Conservation (phyloP, 2,888 invertebrate species). For the Drosophila silvestris region DNA sequence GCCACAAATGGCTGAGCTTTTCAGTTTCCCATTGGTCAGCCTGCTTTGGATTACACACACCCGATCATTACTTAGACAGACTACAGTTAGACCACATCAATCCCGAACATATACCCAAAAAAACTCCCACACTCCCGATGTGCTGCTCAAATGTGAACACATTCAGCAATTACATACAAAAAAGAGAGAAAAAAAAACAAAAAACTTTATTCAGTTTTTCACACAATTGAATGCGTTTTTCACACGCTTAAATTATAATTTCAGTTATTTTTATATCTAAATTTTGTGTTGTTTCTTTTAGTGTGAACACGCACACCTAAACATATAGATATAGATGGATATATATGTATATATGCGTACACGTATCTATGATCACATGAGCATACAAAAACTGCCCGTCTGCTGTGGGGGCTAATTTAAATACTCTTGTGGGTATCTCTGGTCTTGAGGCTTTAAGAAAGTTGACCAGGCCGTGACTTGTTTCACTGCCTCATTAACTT, state of each 20-base stretch:
- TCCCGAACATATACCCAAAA: slow-evolving; percentile 35
- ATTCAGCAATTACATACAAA: slow-evolving; percentile 63
- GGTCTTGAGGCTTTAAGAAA: slow-evolving; percentile 67
- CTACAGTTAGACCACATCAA: slow-evolving; percentile 66
- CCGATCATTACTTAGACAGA: slow-evolving; percentile 54
- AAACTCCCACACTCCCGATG: slow-evolving; percentile 33
- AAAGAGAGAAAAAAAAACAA: slow-evolving; percentile 23
- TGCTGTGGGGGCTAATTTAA: slow-evolving; percentile 63
- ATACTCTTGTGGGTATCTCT: slow-evolving; percentile 41
- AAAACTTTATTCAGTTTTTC: slow-evolving; percentile 66
- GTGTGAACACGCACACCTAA: slow-evolving; percentile 27
- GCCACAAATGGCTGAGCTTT: slow-evolving; percentile 36
- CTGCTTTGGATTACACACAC: slow-evolving; percentile 40
- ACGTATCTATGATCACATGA: slow-evolving; percentile 59
- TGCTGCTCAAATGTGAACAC: slow-evolving; percentile 66
- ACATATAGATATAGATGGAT: neutral
- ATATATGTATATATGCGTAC: neutral
- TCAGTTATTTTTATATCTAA: slow-evolving; percentile 61
- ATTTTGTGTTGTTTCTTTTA: slow-evolving; percentile 27
- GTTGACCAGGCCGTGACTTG: slow-evolving; percentile 72
- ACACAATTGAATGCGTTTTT: slow-evolving; percentile 82
- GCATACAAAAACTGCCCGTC: slow-evolving; percentile 55
- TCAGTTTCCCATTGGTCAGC: slow-evolving; percentile 46
- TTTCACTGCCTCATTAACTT: slow-evolving; percentile 77
- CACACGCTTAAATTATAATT: slow-evolving; percentile 81